Base-by-base conservation (phyloP, 2,113 vertebrate species). In the Etheostoma cragini region DNA sequence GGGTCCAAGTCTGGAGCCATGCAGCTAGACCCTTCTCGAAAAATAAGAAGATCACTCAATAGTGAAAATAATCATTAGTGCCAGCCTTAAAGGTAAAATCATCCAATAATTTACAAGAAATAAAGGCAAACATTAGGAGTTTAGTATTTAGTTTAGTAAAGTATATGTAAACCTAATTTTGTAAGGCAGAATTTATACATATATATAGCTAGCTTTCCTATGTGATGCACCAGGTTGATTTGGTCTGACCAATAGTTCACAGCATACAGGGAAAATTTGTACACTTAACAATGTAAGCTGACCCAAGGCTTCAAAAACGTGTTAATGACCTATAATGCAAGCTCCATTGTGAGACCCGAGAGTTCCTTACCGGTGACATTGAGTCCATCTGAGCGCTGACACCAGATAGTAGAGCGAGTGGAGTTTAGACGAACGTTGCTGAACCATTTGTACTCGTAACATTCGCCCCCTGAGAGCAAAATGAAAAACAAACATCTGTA, bases 391-490 rank as follows among this genome's bases (percentile, higher is more conserved):
- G 98, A 99, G 62, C 98, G 97, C 87, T 99, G 97, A 88, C 98
- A 99, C 98, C 98, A 99, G 69, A 86, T 63, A 0, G 96, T 89
- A 0, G 95, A 93, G 22, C 95, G 91, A 75, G 94, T 95, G 67
- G 97, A 96, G 80, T 96, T 96, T 6, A 92, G 94, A 92, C 94
- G 95, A 0, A 93, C 68, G 57, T 95, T 92, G 5, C 96, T 95
- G 94, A 97, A 93, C 98, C 98, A 99, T 66, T 96, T 96, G 86
- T 99, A 99, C 62, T 98, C 96, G 16, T 95, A 98, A 79, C 98
- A 99, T 58, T 97, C 96, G 0, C 98, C 98, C 76, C 95, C 98
- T 99, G 91, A 42, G 50, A 89, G 24, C 11, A 1, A 64, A 85
- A 76, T 13, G 50, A 67, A 62, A 76, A 67, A 72, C 24, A 78